These are phyloP conservation scores for Alauda arvensis DNA, from an alignment of 2,797 vertebrate species.

Conservation along the genomic window DNA sequence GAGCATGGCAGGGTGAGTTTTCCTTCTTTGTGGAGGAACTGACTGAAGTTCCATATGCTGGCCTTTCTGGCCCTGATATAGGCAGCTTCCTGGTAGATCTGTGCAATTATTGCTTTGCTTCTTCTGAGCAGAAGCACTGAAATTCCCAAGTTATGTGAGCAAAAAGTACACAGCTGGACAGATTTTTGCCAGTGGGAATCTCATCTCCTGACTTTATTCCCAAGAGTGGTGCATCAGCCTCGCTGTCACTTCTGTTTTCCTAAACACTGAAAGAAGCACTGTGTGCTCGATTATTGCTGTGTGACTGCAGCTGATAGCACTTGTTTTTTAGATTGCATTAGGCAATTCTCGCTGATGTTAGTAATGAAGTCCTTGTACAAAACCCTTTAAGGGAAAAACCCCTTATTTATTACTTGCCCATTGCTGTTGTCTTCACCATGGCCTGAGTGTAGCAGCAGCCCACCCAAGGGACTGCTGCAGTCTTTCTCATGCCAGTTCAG, in stretches of 20 bases:
- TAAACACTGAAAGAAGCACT: neutral
- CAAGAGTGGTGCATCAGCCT: neutral
- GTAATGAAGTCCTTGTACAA: neutral
- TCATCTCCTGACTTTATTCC: neutral
- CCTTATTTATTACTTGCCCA: neutral
- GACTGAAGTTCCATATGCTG: accelerated
- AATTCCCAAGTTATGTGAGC: neutral
- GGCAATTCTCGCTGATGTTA: neutral
- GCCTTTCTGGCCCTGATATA: neutral
- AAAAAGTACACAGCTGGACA: neutral
- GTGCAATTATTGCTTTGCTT: neutral
- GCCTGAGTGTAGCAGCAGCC: neutral
- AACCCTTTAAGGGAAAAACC: neutral
- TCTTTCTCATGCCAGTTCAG: neutral
- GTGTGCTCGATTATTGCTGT: neutral
- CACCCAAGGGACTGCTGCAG: neutral
- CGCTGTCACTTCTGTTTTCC: neutral
- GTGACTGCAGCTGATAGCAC: neutral
- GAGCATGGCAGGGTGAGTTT: neutral
- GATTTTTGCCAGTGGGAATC: neutral
- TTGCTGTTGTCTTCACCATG: neutral
- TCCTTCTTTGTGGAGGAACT: neutral
- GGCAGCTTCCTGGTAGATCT: neutral
- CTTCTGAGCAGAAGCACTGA: neutral
- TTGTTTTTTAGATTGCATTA: neutral